These are phyloP conservation scores for Glyphotaelius pellucidus DNA, from an alignment of 2,888 invertebrate genomes.

Conservation along the genomic window DNA sequence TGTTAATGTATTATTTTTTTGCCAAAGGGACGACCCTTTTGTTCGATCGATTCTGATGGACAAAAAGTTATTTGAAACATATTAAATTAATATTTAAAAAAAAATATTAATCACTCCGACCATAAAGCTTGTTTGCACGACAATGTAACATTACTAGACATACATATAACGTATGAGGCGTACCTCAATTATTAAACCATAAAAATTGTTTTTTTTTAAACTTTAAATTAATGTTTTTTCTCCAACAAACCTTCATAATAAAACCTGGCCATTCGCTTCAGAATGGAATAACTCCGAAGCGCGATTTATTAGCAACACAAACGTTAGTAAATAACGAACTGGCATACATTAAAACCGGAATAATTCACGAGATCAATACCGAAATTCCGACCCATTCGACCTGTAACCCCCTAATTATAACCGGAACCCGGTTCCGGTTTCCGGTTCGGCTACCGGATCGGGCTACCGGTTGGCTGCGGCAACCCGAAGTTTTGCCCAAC, in stretches of 20 bases:
- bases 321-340: background rate
- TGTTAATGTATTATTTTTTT: too few species aligned
- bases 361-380: slow-evolving; percentile 43
- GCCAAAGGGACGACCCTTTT: too few species aligned
- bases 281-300: background rate
- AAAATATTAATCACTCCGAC: too few species aligned
- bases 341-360: slow-evolving; percentile 14
- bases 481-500: slow-evolving; percentile 39
- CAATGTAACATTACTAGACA: too few species aligned
- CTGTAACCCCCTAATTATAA: slow-evolving; percentile 65
- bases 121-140: too few species aligned
- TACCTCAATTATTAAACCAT: too few species aligned
- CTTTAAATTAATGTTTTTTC: background rate
- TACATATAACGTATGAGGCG: too few species aligned
- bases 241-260: background rate
- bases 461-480: slow-evolving; percentile 34
- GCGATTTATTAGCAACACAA: background rate
- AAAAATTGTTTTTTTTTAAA: too few species aligned
- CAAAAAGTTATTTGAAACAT: too few species aligned
- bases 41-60: too few species aligned
- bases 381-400: slow-evolving; percentile 58
- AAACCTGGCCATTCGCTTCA: background rate
- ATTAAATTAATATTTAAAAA: too few species aligned
- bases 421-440: slow-evolving; percentile 62
- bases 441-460: slow-evolving; percentile 45